Evolutionary conservation across 2,888 invertebrate genomes (phyloP).

Genomic region (Drosophila testacea): DNA sequence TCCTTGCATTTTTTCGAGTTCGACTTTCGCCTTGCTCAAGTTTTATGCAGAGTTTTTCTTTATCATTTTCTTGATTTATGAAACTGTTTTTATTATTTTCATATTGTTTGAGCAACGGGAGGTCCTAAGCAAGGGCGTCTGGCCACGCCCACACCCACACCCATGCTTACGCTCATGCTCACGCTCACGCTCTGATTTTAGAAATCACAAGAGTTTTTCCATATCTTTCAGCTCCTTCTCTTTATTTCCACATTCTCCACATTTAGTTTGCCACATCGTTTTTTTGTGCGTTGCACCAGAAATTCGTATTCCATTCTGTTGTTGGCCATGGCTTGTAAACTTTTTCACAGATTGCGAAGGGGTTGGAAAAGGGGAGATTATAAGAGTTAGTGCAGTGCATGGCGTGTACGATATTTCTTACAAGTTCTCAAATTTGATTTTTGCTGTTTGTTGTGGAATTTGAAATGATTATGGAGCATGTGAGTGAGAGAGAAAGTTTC

Average conservation of each 20-base stretch:
- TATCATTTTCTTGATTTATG: constrained; percentile 77
- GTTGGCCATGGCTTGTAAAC: constrained; percentile 64
- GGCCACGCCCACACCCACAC: constrained; percentile 3
- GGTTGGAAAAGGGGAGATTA: neutral
- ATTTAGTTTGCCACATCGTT: constrained; percentile 37
- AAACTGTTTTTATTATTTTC: constrained; percentile 80
- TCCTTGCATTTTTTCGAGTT: constrained; percentile 55
- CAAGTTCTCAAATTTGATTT: constrained; percentile 76
- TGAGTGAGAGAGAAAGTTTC: neutral
- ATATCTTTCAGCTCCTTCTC: constrained; percentile 16
- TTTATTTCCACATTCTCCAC: constrained; percentile 25
- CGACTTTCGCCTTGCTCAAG: constrained; percentile 52
- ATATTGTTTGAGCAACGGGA: constrained; percentile 62
- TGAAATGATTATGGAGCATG: constrained; percentile 68
- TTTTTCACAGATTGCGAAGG: constrained; percentile 45
- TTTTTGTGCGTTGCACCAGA: constrained; percentile 66
- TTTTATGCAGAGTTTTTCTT: constrained; percentile 74
- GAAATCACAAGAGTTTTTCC: constrained; percentile 70
- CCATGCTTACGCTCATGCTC: too few species aligned
- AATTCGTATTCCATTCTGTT: constrained; percentile 67
- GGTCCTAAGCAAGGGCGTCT: constrained; percentile 32
- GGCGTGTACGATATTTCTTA: constrained; percentile 66
- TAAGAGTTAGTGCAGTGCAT: constrained; percentile 43
- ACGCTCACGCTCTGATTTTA: constrained; percentile 56
- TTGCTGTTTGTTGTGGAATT: constrained; percentile 75